Base-by-base conservation (phyloP, 2,888 invertebrate genomes). In the Agonopterix subpropinquella region DNA sequence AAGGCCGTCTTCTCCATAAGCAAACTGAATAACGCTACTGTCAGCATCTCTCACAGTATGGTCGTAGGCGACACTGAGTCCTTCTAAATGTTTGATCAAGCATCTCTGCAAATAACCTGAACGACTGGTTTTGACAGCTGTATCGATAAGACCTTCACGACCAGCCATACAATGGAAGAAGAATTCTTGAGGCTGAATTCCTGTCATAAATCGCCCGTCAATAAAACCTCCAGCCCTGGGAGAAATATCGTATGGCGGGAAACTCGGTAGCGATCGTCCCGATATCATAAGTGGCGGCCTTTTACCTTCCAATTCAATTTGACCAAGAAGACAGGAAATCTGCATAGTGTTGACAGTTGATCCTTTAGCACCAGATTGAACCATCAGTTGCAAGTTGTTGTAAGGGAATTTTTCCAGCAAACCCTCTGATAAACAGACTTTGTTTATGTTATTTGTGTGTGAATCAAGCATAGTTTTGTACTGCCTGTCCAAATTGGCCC, bases 101-200 rank as follows among this genome's bases (percentile, higher is more conserved):
- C 99, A 99, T 56, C 98, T 90, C 81, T 99, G 98, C 49, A 99
- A 89, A 78, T 99, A 99, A 61, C 99, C 99, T 62, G 98, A 98
- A 54, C 98, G 92, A 85, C 98, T 98, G 1, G 99, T 99, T 89
- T 99, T 99, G 0, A 99, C 99, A 56, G 99, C 99, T 3, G 99
- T 99, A 92, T 99, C 99, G 65, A 99, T 97, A 48, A 99, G 91
- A 90, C 99, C 96, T 91, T 99, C 99, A 80, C 99, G 92, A 49
- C 99, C 99, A 48, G 99, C 99, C 99, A 99, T 99, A 72, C 99
- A 99, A 90, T 99, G 99, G 85, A 98, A 99, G 87, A 98, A 99
- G 77, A 98, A 98, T 72, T 99, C 99, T 80, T 98, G 98, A 0
- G 98, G 98, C 67, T 95, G 92, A 62, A 99, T 97, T n/a, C 99